Conservation (phyloP, 2,888 invertebrate species). For the Eilema depressum region DNA sequence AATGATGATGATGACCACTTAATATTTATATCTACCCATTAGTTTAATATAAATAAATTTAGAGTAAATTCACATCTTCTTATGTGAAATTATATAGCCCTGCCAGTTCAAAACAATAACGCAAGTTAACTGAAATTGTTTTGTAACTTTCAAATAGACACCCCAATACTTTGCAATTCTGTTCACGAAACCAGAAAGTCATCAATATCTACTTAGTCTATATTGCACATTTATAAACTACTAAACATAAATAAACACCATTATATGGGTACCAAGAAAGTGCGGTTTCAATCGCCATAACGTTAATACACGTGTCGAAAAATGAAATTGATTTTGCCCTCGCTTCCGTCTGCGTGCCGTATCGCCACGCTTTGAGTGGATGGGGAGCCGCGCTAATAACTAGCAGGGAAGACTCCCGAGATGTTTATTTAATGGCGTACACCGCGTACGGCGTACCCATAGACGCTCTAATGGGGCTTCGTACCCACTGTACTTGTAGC, state of each 20-base stretch:
- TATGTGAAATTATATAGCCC: too few species aligned
- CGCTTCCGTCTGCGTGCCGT: slow-evolving; percentile 84
- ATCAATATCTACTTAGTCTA: slow-evolving; percentile 28
- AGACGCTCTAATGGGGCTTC: slow-evolving; percentile 80
- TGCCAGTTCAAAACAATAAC: too few species aligned
- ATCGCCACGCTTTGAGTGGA: slow-evolving; percentile 81
- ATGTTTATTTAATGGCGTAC: slow-evolving; percentile 86
- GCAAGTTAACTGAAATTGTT: background rate
- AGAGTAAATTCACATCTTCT: too few species aligned
- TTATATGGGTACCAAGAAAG: slow-evolving; percentile 53
- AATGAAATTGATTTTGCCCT: slow-evolving; percentile 85
- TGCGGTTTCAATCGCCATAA: slow-evolving; percentile 74
- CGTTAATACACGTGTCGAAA: slow-evolving; percentile 84
- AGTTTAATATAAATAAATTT: too few species aligned
- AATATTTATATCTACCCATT: too few species aligned
- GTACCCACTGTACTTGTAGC: slow-evolving; percentile 45
- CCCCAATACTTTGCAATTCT: background rate
- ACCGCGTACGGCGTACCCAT: slow-evolving; percentile 23
- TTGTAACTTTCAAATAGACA: background rate
- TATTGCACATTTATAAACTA: slow-evolving; percentile 41
- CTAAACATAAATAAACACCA: slow-evolving; percentile 49
- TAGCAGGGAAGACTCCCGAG: slow-evolving; percentile 79
- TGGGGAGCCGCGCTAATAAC: slow-evolving; percentile 83
- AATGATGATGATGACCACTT: too few species aligned
- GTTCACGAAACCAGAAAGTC: slow-evolving; percentile 15